phyloP scores from a whole-genome alignment of 2,797 vertebrate genomes.

The Cuculus canorus region DNA sequence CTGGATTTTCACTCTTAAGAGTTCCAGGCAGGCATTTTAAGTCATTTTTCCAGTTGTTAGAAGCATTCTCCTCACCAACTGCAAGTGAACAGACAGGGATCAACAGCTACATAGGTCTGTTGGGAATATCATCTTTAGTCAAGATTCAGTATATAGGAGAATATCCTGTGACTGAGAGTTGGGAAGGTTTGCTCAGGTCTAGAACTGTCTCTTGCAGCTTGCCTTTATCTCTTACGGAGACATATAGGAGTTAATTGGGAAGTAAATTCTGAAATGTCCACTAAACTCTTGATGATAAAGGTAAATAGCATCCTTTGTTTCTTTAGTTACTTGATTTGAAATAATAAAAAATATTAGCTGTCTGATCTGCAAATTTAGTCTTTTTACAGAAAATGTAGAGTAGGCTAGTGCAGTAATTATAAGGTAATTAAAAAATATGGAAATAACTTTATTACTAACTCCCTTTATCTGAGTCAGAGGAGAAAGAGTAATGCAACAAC shows the following conservation, averaged over 20 bases:
- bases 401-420: not conserved
- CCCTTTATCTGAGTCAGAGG: not conserved
- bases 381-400: not conserved
- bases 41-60: not conserved
- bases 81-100: not conserved
- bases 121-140: not conserved
- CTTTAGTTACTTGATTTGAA: not conserved
- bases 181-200: not conserved
- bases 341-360: not conserved
- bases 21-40: not conserved
- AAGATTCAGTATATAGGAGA: not conserved
- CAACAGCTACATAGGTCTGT: not conserved
- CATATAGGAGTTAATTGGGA: not conserved
- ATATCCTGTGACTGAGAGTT: not conserved
- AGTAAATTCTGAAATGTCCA: not conserved
- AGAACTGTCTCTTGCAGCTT: not conserved
- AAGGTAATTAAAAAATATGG: not conserved
- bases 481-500: not conserved
- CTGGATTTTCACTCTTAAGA: fast-evolving
- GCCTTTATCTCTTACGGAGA: not conserved
- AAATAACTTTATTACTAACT: not conserved
- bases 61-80: not conserved
- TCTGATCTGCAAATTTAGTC: not conserved
- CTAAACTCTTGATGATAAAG: not conserved
- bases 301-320: not conserved